Percentiles rank a stretch among this genome's conserved stretches.
Evolutionary conservation across 1,140 invertebrate species (phyloP).

Genomic region (Drosophila subobscura): DNA sequence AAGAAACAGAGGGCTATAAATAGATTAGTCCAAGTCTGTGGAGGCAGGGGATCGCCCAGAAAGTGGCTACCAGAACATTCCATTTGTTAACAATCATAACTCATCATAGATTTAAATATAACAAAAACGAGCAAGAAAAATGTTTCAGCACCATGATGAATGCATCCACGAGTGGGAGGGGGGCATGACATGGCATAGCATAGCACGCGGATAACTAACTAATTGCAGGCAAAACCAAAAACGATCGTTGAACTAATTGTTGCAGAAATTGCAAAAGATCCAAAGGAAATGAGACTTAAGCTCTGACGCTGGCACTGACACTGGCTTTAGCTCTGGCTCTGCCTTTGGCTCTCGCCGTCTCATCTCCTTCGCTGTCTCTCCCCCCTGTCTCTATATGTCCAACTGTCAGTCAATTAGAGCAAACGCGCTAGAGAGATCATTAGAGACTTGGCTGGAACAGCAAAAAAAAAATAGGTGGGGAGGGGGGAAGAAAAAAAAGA

Average conservation of each 20-base stretch:
- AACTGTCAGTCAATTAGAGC: constrained; percentile 52
- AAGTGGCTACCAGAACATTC: constrained; percentile 2
- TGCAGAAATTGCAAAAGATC: constrained; percentile 43
- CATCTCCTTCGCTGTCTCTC: constrained; percentile 15
- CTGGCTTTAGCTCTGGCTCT: no score
- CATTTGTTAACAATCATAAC: not conserved
- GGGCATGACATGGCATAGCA: not conserved
- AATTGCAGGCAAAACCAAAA: constrained; percentile 44
- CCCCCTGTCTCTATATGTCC: constrained; percentile 1
- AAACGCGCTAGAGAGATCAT: constrained; percentile 51
- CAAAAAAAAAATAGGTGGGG: constrained; percentile 3
- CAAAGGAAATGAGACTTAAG: constrained; percentile 13
- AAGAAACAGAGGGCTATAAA: constrained; percentile 20
- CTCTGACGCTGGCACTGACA: no score
- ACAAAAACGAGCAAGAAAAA: no score
- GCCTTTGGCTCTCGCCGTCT: no score
- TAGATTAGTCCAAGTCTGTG: constrained; percentile 13
- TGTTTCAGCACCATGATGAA: not conserved
- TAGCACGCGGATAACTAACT: constrained; percentile 23
- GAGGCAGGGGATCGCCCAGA: constrained; percentile 8
- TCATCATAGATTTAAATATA: no score
- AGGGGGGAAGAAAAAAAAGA: constrained; percentile 14
- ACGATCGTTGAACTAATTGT: constrained; percentile 46
- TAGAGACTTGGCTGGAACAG: constrained; percentile 23
- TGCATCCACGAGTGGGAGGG: constrained; percentile 23